phyloP scores from a whole-genome alignment of 2,888 invertebrate species.

The Apantesis nais region DNA sequence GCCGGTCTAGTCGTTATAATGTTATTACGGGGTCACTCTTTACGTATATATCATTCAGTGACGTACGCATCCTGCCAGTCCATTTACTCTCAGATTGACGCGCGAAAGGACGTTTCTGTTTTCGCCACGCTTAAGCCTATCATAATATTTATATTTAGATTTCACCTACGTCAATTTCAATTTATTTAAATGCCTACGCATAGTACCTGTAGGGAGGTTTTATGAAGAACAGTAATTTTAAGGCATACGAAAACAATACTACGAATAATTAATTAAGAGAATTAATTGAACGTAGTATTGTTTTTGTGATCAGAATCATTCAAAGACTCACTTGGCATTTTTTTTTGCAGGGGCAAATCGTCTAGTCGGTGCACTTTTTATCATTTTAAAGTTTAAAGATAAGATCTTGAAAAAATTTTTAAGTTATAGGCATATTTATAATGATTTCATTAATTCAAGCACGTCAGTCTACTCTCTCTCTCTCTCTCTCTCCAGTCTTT shows the following conservation, averaged over 20 bases:
- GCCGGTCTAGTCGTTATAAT: background rate
- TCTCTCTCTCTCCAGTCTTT: too few relatives aligned
- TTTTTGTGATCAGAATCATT: background rate
- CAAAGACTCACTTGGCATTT: background rate
- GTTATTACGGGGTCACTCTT: background rate
- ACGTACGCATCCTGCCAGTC: constrained; percentile 5
- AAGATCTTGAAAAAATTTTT: background rate
- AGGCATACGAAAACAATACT: too few relatives aligned
- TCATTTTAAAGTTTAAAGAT: background rate
- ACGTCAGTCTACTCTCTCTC: too few relatives aligned
- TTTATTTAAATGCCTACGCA: constrained; percentile 23
- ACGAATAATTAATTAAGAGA: too few relatives aligned
- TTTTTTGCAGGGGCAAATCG: background rate
- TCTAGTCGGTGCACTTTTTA: background rate
- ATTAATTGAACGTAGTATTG: too few relatives aligned
- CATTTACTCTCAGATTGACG: constrained; percentile 17
- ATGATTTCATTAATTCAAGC: too few relatives aligned
- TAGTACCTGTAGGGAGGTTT: background rate
- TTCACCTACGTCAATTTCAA: constrained; percentile 41
- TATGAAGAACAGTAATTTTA: background rate
- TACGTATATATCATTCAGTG: constrained; percentile 1
- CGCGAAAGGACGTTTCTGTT: constrained; percentile 14
- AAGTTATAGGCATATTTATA: background rate
- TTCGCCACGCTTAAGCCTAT: constrained; percentile 12
- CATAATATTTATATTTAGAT: constrained; percentile 34